Conservation (phyloP, 2,797 vertebrate genomes). For the Telmatherina bonti region DNA sequence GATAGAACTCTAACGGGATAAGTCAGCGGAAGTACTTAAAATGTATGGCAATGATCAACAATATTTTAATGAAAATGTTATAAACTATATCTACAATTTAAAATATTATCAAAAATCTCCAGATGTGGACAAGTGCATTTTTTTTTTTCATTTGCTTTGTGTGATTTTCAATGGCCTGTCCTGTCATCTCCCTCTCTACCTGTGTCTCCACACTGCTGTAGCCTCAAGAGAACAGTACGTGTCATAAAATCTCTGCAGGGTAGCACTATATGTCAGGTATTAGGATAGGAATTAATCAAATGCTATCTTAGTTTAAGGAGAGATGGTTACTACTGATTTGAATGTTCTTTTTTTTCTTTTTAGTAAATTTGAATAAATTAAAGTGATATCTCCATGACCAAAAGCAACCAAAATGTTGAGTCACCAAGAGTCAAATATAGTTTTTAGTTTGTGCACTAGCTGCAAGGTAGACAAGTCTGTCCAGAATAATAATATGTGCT, state of each 20-base stretch:
- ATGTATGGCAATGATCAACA: slow-evolving; percentile 7
- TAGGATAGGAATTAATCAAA: slow-evolving; percentile 12
- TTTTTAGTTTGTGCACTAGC: slow-evolving; percentile 39
- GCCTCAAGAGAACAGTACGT: slow-evolving; percentile 33
- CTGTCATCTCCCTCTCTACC: slow-evolving; percentile 8
- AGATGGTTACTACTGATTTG: slow-evolving; percentile 15
- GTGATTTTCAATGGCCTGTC: slow-evolving; percentile 8
- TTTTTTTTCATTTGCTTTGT: not conserved
- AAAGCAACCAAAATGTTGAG: slow-evolving; percentile 40
- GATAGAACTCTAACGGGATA: slow-evolving; percentile 48
- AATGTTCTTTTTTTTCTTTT: not conserved
- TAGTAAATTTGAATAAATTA: slow-evolving; percentile 25
- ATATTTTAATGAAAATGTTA: slow-evolving; percentile 3
- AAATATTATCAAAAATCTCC: not conserved
- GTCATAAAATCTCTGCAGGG: slow-evolving; percentile 36
- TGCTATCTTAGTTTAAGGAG: slow-evolving; percentile 1
- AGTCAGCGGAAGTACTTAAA: slow-evolving; percentile 41
- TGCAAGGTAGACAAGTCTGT: slow-evolving; percentile 57
- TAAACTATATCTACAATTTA: not conserved
- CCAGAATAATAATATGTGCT: slow-evolving; percentile 45
- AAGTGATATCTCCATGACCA: slow-evolving; percentile 24
- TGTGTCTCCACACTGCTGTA: slow-evolving; percentile 26
- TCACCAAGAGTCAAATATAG: slow-evolving; percentile 63
- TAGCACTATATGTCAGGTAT: slow-evolving; percentile 15
- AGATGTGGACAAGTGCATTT: not conserved